Conservation (phyloP, 2,888 invertebrate species). For the Athripsodes cinereus region DNA sequence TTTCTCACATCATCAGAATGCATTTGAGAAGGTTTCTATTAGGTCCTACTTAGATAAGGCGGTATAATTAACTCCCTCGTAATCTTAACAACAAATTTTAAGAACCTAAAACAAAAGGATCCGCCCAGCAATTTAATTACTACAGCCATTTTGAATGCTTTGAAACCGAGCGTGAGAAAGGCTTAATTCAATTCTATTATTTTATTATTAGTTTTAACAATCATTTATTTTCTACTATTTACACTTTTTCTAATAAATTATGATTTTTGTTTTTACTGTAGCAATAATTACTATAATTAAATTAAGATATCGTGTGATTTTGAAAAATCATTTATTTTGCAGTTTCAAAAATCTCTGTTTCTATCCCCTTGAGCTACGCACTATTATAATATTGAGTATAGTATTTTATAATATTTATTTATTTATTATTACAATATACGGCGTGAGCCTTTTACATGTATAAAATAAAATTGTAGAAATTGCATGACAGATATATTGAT, state of each 20-base stretch:
- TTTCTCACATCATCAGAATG: too few relatives aligned
- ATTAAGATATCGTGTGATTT: too few relatives aligned
- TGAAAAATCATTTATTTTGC: neutral
- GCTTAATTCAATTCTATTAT: neutral
- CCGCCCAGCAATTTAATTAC: slow-evolving; percentile 33
- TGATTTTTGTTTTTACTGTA: neutral
- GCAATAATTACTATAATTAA: neutral
- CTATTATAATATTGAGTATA: too few relatives aligned
- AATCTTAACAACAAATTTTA: slow-evolving; percentile 25
- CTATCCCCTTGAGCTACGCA: too few relatives aligned
- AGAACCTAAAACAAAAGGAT: slow-evolving; percentile 31
- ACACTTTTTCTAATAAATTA: neutral
- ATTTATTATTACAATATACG: too few relatives aligned
- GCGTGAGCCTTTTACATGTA: too few relatives aligned
- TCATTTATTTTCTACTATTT: neutral
- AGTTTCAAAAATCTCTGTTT: neutral
- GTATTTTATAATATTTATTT: too few relatives aligned
- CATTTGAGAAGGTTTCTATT: too few relatives aligned
- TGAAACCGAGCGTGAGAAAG: slow-evolving; percentile 11
- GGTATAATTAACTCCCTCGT: slow-evolving; percentile 1
- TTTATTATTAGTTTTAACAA: slow-evolving; percentile 6
- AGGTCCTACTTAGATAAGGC: neutral
- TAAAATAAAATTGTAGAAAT: too few relatives aligned
- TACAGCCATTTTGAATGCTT: slow-evolving; percentile 27
- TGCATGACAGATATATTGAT: too few relatives aligned